These are phyloP conservation scores for Tinea trinotella DNA, from an alignment of 2,888 invertebrate species.

Conservation along the genomic window DNA sequence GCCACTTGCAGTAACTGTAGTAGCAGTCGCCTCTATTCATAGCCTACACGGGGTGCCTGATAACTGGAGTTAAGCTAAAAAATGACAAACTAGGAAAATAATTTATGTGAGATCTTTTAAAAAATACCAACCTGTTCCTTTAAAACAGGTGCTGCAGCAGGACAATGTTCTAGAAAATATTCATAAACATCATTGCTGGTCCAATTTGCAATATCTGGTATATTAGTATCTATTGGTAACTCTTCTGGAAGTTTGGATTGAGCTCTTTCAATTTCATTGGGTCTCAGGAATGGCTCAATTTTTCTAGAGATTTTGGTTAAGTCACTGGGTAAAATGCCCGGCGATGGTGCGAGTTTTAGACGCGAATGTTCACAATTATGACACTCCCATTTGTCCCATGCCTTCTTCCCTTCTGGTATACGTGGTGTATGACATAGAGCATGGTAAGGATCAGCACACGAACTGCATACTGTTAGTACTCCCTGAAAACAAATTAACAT, in stretches of 20 bases:
- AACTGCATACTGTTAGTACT: conserved; percentile 82
- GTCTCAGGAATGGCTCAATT: conserved; percentile 57
- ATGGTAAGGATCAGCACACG: conserved; percentile 90
- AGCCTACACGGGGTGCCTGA: too few species aligned
- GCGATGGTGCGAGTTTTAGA: conserved; percentile 47
- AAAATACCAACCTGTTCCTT: conserved; percentile 78
- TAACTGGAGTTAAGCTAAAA: too few species aligned
- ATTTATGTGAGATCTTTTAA: too few species aligned
- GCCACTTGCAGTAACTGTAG: too few species aligned
- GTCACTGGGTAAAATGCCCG: conserved; percentile 38
- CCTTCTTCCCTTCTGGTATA: conserved; percentile 69
- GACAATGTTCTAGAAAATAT: conserved; percentile 84
- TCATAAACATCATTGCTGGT: conserved; percentile 85
- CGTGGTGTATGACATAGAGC: conserved; percentile 83
- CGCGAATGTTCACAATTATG: conserved; percentile 72
- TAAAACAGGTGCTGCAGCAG: conserved; percentile 85
- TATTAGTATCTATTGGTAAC: conserved; percentile 73
- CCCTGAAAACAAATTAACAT: conserved; percentile 75
- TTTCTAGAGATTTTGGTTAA: conserved; percentile 26
- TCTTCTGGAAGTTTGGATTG: conserved; percentile 51
- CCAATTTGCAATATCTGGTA: conserved; percentile 89
- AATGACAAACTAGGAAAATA: too few species aligned
- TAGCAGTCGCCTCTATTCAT: too few species aligned
- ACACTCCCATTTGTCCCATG: conserved; percentile 80
- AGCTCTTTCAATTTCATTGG: conserved; percentile 58